These are phyloP conservation scores for Schizothorax lantsangensis DNA, from an alignment of 2,797 vertebrate genomes.

Conservation along the genomic window DNA sequence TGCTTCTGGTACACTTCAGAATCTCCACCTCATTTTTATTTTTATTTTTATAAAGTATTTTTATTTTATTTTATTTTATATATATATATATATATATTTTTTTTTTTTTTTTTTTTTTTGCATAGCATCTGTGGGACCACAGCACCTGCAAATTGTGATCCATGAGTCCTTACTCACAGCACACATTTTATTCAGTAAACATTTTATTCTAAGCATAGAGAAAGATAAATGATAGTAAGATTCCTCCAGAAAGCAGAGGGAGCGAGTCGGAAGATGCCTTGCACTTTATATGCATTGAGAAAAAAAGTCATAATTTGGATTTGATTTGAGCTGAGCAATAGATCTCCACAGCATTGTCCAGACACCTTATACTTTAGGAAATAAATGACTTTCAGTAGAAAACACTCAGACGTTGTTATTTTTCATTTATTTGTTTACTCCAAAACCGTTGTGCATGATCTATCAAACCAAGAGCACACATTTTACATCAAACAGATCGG, in stretches of 20 bases:
- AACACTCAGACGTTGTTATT: constrained; percentile 9
- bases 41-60: too few species aligned
- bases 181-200: background rate
- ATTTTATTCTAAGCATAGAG: background rate
- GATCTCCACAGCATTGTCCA: constrained; percentile 6
- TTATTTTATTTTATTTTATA: too few species aligned
- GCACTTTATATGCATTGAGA: constrained; percentile 5
- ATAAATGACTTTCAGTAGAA: constrained; percentile 11
- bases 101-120: too few species aligned
- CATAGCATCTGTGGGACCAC: background rate
- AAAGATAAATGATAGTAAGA: background rate
- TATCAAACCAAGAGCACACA: background rate
- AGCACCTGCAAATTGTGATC: background rate
- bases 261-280: background rate
- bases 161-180: background rate
- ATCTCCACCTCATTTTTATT: too few species aligned
- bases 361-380: constrained; percentile 18
- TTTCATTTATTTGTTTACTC: constrained; percentile 48
- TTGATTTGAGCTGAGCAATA: constrained; percentile 41
- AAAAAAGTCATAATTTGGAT: constrained; percentile 25
- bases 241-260: background rate
- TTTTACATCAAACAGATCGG: constrained; percentile 14
- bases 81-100: background rate
- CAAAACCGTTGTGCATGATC: constrained; percentile 8
- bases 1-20: too few species aligned